A percentile compares a stretch with the other conserved stretches of the same genome.
phyloP scores from a whole-genome alignment of 2,113 vertebrate genomes.

The Nothoprocta perdicaria region DNA sequence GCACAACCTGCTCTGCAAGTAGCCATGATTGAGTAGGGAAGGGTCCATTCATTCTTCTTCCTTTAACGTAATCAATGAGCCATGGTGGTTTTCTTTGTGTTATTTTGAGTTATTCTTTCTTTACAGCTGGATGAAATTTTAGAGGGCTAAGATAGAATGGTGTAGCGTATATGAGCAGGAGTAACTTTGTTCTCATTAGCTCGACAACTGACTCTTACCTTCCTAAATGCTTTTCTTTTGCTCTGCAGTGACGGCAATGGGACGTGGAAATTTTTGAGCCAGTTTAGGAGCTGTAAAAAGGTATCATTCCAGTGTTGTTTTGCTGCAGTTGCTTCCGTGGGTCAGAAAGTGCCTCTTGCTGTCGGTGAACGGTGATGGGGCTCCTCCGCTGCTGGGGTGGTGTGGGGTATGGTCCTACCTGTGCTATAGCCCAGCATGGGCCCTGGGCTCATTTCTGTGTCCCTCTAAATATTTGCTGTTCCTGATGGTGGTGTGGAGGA shows the following conservation, averaged over 20 bases:
- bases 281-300: neutral
- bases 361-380: neutral
- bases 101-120: slow-evolving; percentile 27
- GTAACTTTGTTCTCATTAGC: neutral
- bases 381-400: neutral
- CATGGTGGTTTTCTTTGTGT: neutral
- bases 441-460: neutral
- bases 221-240: neutral
- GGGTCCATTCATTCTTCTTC: slow-evolving; percentile 21
- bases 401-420: neutral
- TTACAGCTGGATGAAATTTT: slow-evolving; percentile 17
- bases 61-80: slow-evolving; percentile 27
- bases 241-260: neutral
- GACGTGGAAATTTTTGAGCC: neutral
- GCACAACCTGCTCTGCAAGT: slow-evolving; percentile 39
- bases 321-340: neutral
- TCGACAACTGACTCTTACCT: neutral
- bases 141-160: slow-evolving; percentile 7
- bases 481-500: neutral
- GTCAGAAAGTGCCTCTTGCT: neutral
- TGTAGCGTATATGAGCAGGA: neutral
- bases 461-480: neutral
- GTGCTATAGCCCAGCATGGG: neutral
- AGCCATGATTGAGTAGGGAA: neutral
- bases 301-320: neutral